These are phyloP conservation scores for Lophius americanus DNA, from an alignment of 2,797 vertebrate genomes.

Conservation along the genomic window DNA sequence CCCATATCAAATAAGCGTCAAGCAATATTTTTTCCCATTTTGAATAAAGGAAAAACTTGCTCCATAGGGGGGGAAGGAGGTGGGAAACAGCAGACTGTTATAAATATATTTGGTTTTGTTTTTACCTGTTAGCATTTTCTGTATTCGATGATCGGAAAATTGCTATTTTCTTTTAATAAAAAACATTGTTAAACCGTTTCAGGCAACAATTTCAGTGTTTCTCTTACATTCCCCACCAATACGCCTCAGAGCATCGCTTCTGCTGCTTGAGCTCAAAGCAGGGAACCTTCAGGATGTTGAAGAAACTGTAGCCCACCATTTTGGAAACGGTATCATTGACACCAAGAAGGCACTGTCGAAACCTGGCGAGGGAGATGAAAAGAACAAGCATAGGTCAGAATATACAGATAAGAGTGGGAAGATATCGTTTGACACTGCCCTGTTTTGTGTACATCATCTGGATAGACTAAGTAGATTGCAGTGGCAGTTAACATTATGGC, in stretches of 20 bases:
- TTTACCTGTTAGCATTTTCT: not conserved
- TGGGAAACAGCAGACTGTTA: not conserved
- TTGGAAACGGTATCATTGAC: constrained; percentile 85
- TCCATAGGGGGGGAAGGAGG: no score
- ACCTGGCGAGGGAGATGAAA: constrained; percentile 72
- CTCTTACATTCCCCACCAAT: constrained; percentile 89
- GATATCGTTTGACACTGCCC: no score
- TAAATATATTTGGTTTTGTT: not conserved
- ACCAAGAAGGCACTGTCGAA: constrained; percentile 83
- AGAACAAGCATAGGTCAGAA: constrained; percentile 6
- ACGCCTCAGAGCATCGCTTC: constrained; percentile 81
- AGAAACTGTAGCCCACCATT: constrained; percentile 89
- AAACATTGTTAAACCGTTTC: not conserved
- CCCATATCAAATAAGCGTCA: not conserved
- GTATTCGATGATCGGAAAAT: no score
- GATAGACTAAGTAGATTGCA: not conserved
- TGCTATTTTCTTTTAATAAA: no score
- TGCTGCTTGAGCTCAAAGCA: constrained; percentile 86
- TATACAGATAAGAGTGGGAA: not conserved
- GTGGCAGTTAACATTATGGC: not conserved
- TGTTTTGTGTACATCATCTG: no score
- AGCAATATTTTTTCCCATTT: no score
- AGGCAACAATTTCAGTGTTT: constrained; percentile 10
- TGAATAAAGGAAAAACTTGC: no score
- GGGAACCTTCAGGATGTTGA: constrained; percentile 85